Base-by-base conservation (phyloP, 2,113 vertebrate species). In the Erythrocercus mccallii region DNA sequence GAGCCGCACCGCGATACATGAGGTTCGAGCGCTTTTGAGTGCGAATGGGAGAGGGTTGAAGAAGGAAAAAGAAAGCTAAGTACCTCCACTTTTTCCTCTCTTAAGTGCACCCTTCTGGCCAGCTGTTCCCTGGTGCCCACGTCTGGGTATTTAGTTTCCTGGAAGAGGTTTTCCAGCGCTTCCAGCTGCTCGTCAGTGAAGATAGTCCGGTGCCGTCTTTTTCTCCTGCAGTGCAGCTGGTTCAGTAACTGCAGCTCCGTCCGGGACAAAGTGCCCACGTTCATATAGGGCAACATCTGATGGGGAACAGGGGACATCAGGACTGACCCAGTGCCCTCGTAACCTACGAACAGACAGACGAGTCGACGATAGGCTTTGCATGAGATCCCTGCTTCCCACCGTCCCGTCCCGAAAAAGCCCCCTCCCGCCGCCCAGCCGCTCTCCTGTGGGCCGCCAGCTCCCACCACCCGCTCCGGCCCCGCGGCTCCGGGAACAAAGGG, bases 81-180 rank as follows among this genome's bases (percentile, higher is more conserved):
- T 96, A 99, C 99, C 99, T 99, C 99, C 42, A 99, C 99, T 96
- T 99, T 99, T 96, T 99, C 99, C 97, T 99, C 99, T 24, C 99
- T 98, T 81, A 99, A 98, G 87, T 99, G 99, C 86, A 99, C 99
- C 91, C 99, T 99, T 56, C 99, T 98, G 74, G 99, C 99, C 95
- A 99, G 98, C 97, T 99, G 99, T 90, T 99, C 99, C 71, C 99
- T 98, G 20, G 99, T 99, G 50, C 99, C 99, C 78, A 99, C 99
- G 74, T 99, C 99, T 28, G 99, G 99, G 97, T 99, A 99, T 97
- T 99, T 99, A 81, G 99, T 99, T 97, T 99, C 99, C 92, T 99
- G 99, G 96, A 99, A 99, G 77, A 99, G 99, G 94, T 98, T 99
- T 97, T 99, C 99, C 84, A 99, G 97, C 15, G 99, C 99, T 96